Base-by-base conservation (phyloP, 1,140 invertebrate genomes). In the Tetramorium alpestre region DNA sequence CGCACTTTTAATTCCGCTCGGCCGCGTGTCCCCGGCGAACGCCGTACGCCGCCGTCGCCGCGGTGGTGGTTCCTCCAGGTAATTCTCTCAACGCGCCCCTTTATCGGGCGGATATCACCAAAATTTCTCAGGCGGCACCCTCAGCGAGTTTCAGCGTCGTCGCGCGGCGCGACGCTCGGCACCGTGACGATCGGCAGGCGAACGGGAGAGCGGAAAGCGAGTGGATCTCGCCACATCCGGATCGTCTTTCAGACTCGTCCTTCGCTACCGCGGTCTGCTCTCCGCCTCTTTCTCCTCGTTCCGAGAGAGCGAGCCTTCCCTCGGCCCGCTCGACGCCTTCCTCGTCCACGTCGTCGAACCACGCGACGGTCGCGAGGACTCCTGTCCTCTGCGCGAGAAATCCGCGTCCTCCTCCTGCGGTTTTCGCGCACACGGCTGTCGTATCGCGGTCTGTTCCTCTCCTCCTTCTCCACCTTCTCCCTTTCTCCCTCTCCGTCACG, bases 1-100 rank as follows among this genome's bases (percentile, higher is more conserved):
- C 91, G 89, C 85, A 91, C 92, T 92, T 94, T 93, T 93, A 93
- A 94, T 93, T 94, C 93, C 86, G 85, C 89, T 86, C 70, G 75
- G 76, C 86, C 86, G 89, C 65, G 86, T 90, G 89, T 90, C 76
- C 58, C 80, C 80, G 78, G 51, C 22, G 33, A n/a, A 13, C 41
- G 41, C 2, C 44, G 60, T 4, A 33, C 33, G 67, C 73, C 25
- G 41, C 76, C 8, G 33, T 33, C 33, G 33, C 33, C 33, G 33
- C 33, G 33, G 33, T 11, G 10, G 18, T 18, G 38, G 33, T 67
- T 54, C 13, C 64, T 22, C 64, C 64, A 0, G 8, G 64, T 33
- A 33, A 18, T 38, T 64, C 3, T 47, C 47, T 47, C 60, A 3
- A 33, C 10, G 4, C 4, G 22, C 13, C 2, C 58, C n/a, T 76